Evolutionary conservation across 2,888 invertebrate species (phyloP), one percentile per base, ranked within the genome.

Genomic region (Syrista parreyssii): DNA sequence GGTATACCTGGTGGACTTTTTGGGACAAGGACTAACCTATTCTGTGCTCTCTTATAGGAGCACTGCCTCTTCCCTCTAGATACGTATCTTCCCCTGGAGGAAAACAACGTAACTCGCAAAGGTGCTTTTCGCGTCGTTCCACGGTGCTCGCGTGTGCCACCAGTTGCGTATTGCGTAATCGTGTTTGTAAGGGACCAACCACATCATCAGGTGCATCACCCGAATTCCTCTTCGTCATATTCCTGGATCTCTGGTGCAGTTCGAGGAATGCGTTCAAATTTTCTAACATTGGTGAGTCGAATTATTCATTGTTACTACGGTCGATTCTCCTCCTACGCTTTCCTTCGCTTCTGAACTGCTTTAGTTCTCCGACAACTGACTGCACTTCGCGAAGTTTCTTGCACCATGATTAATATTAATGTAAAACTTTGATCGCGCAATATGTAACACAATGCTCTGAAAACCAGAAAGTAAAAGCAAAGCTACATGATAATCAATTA

Each of bases 121-220:
- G 77, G 74, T 72, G 73, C 55, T 71, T 71, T 33, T 31, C 71
- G 71, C 71, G 71, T 71, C 71, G 71, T 31, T 31, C 9, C 71
- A 23, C 71, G 71, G 71, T 71, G 32, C 71, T 82, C 87, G 86
- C 84, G 88, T 86, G 86, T 87, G 86, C 89, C 88, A 90, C 89
- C 88, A 88, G 90, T 90, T 90, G 89, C 90, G 85, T 86, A 86
- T 89, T 89, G 88, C 90, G 86, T 90, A 90, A 90, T 84, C 78
- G 76, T 82, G 81, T 76, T 84, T 85, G 55, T 15, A 68, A 30
- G 30, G 32, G 75, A 30, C 12, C 30, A 36, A 36, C 33, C 30
- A 32, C 74, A 74, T 74, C 74, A 30, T 36, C 74, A 33, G 74
- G 36, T 34, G 35, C 74, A 71, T 33, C 74, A 30, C 23, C 55